Evolutionary conservation across 2,888 invertebrate genomes (phyloP), one percentile per base, ranked within the genome.

Genomic region (Anagyrus pseudococci): DNA sequence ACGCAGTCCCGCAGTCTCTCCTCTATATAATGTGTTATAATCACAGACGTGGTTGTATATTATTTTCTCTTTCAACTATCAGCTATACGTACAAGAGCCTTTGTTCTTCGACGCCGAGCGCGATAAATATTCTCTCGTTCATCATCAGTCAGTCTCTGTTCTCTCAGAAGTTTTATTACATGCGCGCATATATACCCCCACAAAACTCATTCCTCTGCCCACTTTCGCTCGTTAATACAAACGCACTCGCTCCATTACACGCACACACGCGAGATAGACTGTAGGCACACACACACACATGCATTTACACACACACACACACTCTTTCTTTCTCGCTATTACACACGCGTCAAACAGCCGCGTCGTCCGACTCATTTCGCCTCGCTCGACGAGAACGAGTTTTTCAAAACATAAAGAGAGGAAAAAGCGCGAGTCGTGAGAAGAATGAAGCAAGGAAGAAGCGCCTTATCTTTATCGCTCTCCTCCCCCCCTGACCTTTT

Each of bases 11-110:
- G n/a, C 50, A 54, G 41, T 57, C 54, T 54, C 62, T 66, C 54
- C 67, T 72, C 70, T 72, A 72, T 69, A 67, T 69, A 72, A 74
- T 71, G 69, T 73, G 74, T 71, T 73, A 72, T 78, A 77, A 78
- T 78, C 78, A 78, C 78, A 78, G 78, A 75, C 74, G 75, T 70
- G 71, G 73, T 75, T 75, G 69, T 57, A 48, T 54, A 20, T 56
- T 29, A 53, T 47, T 57, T 48, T 15, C 49, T 40, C 33, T 20
- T 23, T 58, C 48, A 62, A 71, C 73, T 77, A 77, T 74, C 74
- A 72, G 71, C 75, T 78, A 63, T 63, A 77, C 73, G 71, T 74
- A 73, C 77, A 76, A 68, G 75, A 74, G 73, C 71, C 71, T 72
- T 76, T 71, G 66, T 68, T 64, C 61, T 69, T 70, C 65, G 64